phyloP scores from a whole-genome alignment of 2,113 vertebrate genomes.

The Corythaeola cristata region DNA sequence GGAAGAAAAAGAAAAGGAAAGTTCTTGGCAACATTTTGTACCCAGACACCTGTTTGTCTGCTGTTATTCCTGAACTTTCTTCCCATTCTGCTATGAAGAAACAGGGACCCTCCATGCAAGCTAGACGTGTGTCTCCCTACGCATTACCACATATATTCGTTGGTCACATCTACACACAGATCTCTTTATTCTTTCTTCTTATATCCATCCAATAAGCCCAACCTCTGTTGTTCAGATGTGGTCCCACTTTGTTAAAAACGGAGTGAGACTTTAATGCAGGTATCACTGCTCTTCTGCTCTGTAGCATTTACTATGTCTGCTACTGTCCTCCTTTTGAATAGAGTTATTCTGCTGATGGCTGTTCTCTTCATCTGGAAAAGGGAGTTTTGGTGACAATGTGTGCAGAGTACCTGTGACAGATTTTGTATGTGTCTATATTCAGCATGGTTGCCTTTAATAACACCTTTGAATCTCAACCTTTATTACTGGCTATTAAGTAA shows the following conservation, averaged over 20 bases:
- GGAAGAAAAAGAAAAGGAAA: not conserved
- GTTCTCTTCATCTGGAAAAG: not conserved
- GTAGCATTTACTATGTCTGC: not conserved
- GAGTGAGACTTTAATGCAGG: not conserved
- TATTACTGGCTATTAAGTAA: conserved; percentile 27
- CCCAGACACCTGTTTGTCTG: not conserved
- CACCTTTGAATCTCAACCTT: not conserved
- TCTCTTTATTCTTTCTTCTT: not conserved
- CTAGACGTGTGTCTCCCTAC: not conserved
- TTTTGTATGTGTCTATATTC: not conserved
- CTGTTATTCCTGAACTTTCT: not conserved
- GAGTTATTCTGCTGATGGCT: not conserved
- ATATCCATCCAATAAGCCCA: not conserved
- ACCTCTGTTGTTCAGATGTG: not conserved
- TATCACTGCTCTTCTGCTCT: not conserved
- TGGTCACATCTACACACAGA: not conserved
- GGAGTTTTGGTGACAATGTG: not conserved
- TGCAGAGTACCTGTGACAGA: not conserved
- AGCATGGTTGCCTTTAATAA: not conserved
- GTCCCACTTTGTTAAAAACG: not conserved
- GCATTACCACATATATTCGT: not conserved
- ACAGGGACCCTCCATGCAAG: not conserved
- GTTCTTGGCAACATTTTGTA: not conserved
- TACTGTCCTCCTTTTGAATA: not conserved
- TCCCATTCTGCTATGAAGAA: not conserved